These are phyloP conservation scores for Resseliella maxima DNA, from an alignment of 2,888 invertebrate species.

Conservation along the genomic window DNA sequence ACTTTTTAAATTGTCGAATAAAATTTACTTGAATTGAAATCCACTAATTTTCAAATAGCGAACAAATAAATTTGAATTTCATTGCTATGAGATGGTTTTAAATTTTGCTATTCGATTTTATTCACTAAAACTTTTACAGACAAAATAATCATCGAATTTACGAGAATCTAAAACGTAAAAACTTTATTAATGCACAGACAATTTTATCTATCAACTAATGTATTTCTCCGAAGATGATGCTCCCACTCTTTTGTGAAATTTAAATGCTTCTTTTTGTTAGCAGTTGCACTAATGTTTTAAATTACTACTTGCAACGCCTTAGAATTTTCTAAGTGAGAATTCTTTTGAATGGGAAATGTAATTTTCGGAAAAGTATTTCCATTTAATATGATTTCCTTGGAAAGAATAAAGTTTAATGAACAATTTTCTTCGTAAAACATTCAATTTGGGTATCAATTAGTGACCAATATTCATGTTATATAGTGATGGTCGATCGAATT, in stretches of 20 bases:
- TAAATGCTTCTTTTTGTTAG: no score
- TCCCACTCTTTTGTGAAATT: no score
- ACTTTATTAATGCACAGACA: not conserved
- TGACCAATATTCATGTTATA: not conserved
- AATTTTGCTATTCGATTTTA: not conserved
- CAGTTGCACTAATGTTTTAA: no score
- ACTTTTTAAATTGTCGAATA: not conserved
- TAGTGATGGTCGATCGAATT: not conserved
- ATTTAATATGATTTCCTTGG: no score
- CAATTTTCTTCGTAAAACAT: not conserved
- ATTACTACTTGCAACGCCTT: no score
- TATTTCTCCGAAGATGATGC: no score
- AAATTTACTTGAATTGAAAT: not conserved
- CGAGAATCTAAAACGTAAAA: not conserved
- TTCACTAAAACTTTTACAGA: not conserved
- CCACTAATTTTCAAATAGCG: no score
- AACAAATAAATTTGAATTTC: not conserved
- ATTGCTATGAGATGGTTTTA: not conserved
- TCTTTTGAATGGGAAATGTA: no score
- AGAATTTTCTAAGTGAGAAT: no score
- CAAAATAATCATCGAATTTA: conserved; percentile 27
- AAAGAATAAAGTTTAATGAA: no score
- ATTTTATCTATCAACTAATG: not conserved
- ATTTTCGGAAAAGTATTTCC: no score
- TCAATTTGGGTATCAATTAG: not conserved